Evolutionary conservation across 92 coral and sea anemone genomes (phyloP).

Genomic region (Zoanthus sansibaricus): DNA sequence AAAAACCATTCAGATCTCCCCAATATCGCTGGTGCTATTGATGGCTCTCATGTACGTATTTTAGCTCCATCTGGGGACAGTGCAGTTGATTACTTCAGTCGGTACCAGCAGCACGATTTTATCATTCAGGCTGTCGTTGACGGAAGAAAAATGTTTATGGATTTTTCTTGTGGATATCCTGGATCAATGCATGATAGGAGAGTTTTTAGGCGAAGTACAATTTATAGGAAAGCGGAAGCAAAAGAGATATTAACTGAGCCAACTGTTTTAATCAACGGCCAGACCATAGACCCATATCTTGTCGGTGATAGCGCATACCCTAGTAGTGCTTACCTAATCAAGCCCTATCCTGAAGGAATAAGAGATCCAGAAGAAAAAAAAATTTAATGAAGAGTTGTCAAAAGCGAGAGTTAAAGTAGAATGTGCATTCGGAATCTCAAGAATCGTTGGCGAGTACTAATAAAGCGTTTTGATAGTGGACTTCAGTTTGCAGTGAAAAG

Average conservation of each 20-base stretch:
- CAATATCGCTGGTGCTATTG: conserved; percentile 38
- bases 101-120: conserved; percentile 37
- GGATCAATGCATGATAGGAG: conserved; percentile 37
- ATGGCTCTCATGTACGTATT: conserved; percentile 36
- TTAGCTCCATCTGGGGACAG: conserved; percentile 35
- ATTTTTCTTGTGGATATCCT: conserved; percentile 34
- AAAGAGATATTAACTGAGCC: conserved; percentile 35
- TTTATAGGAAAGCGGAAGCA: conserved; percentile 37
- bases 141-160: conserved; percentile 46
- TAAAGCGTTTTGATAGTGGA: conserved; percentile 57
- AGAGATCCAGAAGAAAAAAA: conserved; percentile 41
- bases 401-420: conserved; percentile 42
- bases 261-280: conserved; percentile 20
- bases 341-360: conserved; percentile 51
- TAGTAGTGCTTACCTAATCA: conserved; percentile 35
- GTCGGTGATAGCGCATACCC: conserved; percentile 48
- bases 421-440: conserved; percentile 66
- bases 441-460: conserved; percentile 59
- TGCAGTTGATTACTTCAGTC: conserved; percentile 36
- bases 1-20: no score
- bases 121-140: conserved; percentile 36
- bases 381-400: conserved; percentile 25
- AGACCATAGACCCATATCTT: conserved; percentile 29
- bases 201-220: conserved; percentile 31
- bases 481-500: conserved; percentile 54